Conservation (phyloP, 2,888 invertebrate genomes). For the Hypomecis atomaria region DNA sequence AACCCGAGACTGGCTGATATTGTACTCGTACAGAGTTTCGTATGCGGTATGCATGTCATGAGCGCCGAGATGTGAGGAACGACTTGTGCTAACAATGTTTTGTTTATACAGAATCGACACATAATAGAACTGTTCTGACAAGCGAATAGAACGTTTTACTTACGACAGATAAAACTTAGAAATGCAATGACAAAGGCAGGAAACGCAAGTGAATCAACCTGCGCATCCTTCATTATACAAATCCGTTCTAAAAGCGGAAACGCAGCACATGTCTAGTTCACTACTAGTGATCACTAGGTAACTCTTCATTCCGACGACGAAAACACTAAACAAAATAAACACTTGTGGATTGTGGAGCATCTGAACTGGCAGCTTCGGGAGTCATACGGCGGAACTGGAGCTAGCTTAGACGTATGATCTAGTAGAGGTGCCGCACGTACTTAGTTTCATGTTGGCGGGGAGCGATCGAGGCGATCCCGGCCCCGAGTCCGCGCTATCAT, state of each 20-base stretch:
- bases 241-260: slow-evolving; percentile 57
- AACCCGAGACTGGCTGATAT: slow-evolving; percentile 29
- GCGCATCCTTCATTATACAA: slow-evolving; percentile 60
- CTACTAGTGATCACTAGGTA: slow-evolving; percentile 28
- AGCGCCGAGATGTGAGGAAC: slow-evolving; percentile 28
- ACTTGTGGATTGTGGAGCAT: slow-evolving; percentile 37
- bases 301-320: slow-evolving; percentile 31
- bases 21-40: slow-evolving; percentile 14
- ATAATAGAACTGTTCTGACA: slow-evolving; percentile 21
- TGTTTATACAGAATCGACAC: slow-evolving; percentile 26
- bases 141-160: slow-evolving; percentile 30
- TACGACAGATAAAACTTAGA: slow-evolving; percentile 50
- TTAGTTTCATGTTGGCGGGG: slow-evolving; percentile 76
- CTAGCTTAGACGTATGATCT: slow-evolving; percentile 58
- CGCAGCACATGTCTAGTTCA: slow-evolving; percentile 45
- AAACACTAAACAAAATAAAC: slow-evolving; percentile 46
- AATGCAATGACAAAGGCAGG: slow-evolving; percentile 60
- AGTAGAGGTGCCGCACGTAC: slow-evolving; percentile 74
- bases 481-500: slow-evolving; percentile 77
- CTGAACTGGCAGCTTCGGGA: slow-evolving; percentile 39
- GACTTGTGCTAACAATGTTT: slow-evolving; percentile 20
- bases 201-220: slow-evolving; percentile 64
- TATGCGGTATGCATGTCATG: slow-evolving; percentile 26
- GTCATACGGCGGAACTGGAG: slow-evolving; percentile 45
- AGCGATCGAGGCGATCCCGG: slow-evolving; percentile 72